Conservation (phyloP, 2,888 invertebrate genomes). For the Tenthredo mesomela region DNA sequence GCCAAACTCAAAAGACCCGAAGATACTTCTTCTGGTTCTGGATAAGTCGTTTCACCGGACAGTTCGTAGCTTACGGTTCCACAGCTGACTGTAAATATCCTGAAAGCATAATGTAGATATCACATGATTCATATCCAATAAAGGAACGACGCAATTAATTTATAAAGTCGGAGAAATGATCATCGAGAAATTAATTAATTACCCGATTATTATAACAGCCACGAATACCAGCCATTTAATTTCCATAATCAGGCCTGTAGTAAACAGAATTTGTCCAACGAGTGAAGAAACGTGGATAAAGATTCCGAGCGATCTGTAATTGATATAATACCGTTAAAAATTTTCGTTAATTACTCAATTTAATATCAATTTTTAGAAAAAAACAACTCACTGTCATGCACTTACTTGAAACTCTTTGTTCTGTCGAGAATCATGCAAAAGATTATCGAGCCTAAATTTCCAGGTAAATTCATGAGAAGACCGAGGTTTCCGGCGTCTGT, state of each 20-base stretch:
- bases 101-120: not conserved
- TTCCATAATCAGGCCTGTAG: constrained; percentile 23
- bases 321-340: not conserved
- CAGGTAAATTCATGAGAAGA: constrained; percentile 81
- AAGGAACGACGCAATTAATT: not conserved
- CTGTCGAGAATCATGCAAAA: constrained; percentile 83
- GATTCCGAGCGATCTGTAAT: constrained; percentile 19
- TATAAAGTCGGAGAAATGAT: too few species aligned
- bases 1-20: not conserved
- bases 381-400: not conserved
- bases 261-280: constrained; percentile 7
- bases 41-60: constrained; percentile 2
- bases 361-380: not conserved
- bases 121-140: not conserved
- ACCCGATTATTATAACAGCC: not conserved
- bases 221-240: constrained; percentile 21
- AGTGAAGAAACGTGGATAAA: constrained; percentile 24
- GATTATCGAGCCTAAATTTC: constrained; percentile 82
- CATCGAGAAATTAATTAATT: not conserved
- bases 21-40: constrained; percentile 12
- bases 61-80: not conserved
- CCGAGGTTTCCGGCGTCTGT: constrained; percentile 82
- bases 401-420: constrained; percentile 80
- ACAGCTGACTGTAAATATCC: not conserved
- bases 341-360: not conserved